Base-by-base conservation (phyloP, 2,113 vertebrate species). In the Trematocara marginatum region DNA sequence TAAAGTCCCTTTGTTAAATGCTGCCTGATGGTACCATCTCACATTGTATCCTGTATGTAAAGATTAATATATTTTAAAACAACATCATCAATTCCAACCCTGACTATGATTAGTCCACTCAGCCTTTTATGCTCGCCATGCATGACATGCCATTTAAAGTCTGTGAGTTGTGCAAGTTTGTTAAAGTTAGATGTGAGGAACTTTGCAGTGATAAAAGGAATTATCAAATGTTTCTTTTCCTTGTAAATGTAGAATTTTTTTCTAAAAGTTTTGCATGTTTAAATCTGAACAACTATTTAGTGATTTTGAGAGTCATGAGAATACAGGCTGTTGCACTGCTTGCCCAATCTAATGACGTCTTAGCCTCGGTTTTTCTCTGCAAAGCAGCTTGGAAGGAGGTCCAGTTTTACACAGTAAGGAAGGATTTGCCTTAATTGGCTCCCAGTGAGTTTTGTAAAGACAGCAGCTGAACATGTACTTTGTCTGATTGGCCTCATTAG, bases 351-450 rank as follows among this genome's bases (percentile, higher is more conserved):
- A 90, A 84, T 92, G 38, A 79, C 1, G 10, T 38, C 76, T 61
- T 1, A 6, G 49, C 51, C 23, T 79, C 78, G 6, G 84, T 76
- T 29, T 83, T 31, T n/a, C 76, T 74, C 76, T 79, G 85, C 57
- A 57, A 16, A 78, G 74, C 79, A 29, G 76, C 59, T 78, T 47
- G 56, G 13, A 78, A 54, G 8, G 84, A 88, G 66, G 47, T 6
- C 4, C 45, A 29, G 71, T 9, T 86, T 61, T 59, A 80, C 87
- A 54, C 69, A 16, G 51, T 71, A 59, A 69, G 35, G 76, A 6
- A 61, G 66, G 89, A 85, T 89, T 86, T 74, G 84, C 84, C 78
- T 56, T 94, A 92, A 94, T 92, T 93, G 91, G 86, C 93, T 94
- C 88, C 84, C 74, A n/a, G 81, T 79, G 90, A 88, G 88, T 91